A percentile compares a stretch with the other conserved stretches of the same genome.
Evolutionary conservation across 1,140 invertebrate species (phyloP).

Genomic region (Ericerus pela): DNA sequence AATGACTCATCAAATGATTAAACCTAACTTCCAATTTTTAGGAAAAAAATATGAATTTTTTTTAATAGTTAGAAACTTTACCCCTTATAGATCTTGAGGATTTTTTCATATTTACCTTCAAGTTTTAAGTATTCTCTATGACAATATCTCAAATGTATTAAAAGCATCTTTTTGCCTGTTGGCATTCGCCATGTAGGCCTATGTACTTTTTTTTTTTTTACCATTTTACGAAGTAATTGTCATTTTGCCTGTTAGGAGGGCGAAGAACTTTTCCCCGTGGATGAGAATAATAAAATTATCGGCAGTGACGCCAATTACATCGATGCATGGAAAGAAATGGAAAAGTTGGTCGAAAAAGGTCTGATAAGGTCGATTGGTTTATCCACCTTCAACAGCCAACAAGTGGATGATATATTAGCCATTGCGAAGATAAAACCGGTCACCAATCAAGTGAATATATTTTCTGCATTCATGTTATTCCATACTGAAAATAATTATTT

Average conservation of each 20-base stretch:
- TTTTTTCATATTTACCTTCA: no score
- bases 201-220: not conserved
- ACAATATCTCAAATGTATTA: no score
- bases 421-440: slow-evolving; percentile 52
- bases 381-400: slow-evolving; percentile 74
- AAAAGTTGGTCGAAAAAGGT: slow-evolving; percentile 48
- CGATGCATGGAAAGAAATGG: slow-evolving; percentile 60
- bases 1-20: no score
- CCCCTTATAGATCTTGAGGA: no score
- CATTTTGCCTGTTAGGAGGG: slow-evolving; percentile 1
- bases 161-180: no score
- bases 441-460: slow-evolving; percentile 48
- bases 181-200: no score
- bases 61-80: no score
- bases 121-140: no score
- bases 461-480: not conserved
- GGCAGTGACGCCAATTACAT: slow-evolving; percentile 1
- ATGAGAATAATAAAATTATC: not conserved
- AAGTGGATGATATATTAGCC: slow-evolving; percentile 51
- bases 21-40: no score
- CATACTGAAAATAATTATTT: not conserved
- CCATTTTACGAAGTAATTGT: not conserved
- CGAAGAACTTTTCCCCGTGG: slow-evolving; percentile 5
- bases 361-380: slow-evolving; percentile 63
- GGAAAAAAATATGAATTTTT: no score